phyloP scores from a whole-genome alignment of 2,113 vertebrate species.

The Corythoichthys haematopterus region DNA sequence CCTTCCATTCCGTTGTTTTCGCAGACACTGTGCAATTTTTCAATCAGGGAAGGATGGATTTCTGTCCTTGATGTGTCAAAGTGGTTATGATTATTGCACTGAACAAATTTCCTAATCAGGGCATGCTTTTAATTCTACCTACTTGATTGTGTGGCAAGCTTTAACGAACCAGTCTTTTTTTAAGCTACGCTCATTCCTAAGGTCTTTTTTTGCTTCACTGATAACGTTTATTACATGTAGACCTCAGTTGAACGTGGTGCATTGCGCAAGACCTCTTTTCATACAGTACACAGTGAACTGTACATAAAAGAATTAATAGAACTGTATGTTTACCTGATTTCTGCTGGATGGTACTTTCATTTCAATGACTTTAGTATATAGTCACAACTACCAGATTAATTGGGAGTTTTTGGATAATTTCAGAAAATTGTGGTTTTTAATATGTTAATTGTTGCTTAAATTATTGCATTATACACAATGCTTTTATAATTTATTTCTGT shows the following conservation, averaged over 20 bases:
- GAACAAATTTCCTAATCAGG: constrained; percentile 14
- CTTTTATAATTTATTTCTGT: constrained; percentile 1
- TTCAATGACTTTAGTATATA: constrained; percentile 16
- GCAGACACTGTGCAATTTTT: constrained; percentile 4
- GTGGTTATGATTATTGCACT: constrained; percentile 18
- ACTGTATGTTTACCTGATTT: constrained; percentile 24
- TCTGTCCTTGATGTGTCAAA: constrained; percentile 12
- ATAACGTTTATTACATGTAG: constrained; percentile 18
- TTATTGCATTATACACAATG: constrained; percentile 9
- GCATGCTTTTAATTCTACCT: constrained; percentile 28
- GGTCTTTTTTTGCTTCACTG: constrained; percentile 16
- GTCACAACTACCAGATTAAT: neutral
- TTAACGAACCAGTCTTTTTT: constrained; percentile 39
- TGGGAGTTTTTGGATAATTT: neutral
- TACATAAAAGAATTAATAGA: constrained; percentile 23
- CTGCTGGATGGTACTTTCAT: constrained; percentile 25
- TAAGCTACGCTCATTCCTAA: constrained; percentile 14
- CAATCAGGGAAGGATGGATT: constrained; percentile 22
- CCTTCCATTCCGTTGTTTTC: neutral
- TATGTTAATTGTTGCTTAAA: constrained; percentile 28
- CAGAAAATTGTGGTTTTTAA: constrained; percentile 3
- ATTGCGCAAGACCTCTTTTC: constrained; percentile 20
- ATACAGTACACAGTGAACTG: constrained; percentile 21
- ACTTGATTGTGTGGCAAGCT: constrained; percentile 22
- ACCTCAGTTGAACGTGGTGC: constrained; percentile 38